Conservation (phyloP, 2,797 vertebrate species). For the Distichodus sexfasciatus region DNA sequence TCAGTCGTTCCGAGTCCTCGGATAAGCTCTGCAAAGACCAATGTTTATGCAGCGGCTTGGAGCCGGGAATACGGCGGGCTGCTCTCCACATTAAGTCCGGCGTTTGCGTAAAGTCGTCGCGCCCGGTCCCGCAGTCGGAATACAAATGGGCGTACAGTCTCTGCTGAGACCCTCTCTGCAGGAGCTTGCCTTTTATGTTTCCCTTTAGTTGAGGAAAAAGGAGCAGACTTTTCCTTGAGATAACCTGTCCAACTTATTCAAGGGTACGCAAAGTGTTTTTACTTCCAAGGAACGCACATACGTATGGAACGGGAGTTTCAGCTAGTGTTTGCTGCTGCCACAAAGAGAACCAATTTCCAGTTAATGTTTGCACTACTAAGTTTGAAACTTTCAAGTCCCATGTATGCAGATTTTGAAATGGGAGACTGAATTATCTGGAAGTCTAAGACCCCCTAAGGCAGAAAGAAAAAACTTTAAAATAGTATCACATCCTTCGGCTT, state of each 20-base stretch:
- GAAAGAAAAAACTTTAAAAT: neutral
- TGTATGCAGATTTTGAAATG: neutral
- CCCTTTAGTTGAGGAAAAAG: constrained; percentile 24
- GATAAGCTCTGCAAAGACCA: constrained; percentile 26
- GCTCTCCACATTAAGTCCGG: constrained; percentile 32
- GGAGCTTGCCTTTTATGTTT: constrained; percentile 44
- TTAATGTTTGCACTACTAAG: constrained; percentile 26
- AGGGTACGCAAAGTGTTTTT: constrained; percentile 25
- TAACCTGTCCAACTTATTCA: constrained; percentile 37
- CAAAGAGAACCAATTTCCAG: constrained; percentile 19
- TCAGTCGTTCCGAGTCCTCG: constrained; percentile 37
- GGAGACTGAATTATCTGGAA: neutral
- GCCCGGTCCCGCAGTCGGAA: constrained; percentile 44
- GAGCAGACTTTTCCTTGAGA: constrained; percentile 30
- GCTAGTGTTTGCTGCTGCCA: constrained; percentile 26
- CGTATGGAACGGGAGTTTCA: too few species aligned
- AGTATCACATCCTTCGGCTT: neutral
- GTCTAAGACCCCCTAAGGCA: neutral
- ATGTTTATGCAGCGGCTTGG: constrained; percentile 36
- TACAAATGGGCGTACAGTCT: constrained; percentile 39
- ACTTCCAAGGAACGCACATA: constrained; percentile 24
- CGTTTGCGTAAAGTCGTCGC: constrained; percentile 44
- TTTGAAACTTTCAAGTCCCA: neutral
- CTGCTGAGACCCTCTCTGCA: constrained; percentile 37
- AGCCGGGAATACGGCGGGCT: constrained; percentile 31